Percentiles rank a stretch among this genome's conserved stretches.
phyloP scores from a whole-genome alignment of 2,888 invertebrate species.

The Andrena flavipes region DNA sequence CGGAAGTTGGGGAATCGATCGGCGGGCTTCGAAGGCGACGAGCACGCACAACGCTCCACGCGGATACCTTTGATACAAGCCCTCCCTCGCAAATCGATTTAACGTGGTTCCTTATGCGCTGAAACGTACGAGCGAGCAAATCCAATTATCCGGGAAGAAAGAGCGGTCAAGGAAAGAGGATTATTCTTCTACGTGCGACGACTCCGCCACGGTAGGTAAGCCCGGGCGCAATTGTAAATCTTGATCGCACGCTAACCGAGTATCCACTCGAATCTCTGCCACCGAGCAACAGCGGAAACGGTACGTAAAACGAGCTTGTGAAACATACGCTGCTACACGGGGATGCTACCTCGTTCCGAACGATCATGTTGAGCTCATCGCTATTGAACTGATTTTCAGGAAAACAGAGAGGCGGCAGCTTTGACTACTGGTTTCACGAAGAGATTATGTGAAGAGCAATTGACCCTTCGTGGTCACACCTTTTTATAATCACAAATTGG shows the following conservation, averaged over 20 bases:
- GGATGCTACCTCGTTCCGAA: not conserved
- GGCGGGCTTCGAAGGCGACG: slow-evolving; percentile 36
- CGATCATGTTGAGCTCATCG: not conserved
- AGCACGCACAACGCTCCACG: slow-evolving; percentile 19
- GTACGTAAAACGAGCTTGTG: not conserved
- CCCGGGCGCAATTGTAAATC: slow-evolving; percentile 51
- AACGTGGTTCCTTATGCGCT: slow-evolving; percentile 64
- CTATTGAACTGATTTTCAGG: not conserved
- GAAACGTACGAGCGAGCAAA: slow-evolving; percentile 69
- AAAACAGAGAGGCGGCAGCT: too few relatives aligned
- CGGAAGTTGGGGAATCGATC: slow-evolving; percentile 63
- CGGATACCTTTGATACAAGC: slow-evolving; percentile 48
- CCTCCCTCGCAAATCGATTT: slow-evolving; percentile 67
- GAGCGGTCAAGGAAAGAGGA: slow-evolving; percentile 73
- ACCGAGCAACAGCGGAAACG: not conserved
- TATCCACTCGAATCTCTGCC: slow-evolving; percentile 10
- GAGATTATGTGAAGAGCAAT: not conserved
- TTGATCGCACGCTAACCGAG: slow-evolving; percentile 17
- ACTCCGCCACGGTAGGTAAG: slow-evolving; percentile 47
- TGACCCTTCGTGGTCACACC: too few relatives aligned
- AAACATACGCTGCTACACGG: not conserved
- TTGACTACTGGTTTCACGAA: not conserved
- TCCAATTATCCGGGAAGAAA: slow-evolving; percentile 70
- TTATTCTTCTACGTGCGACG: slow-evolving; percentile 71
- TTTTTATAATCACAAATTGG: too few relatives aligned